Percentiles rank a stretch among this genome's conserved stretches.
Evolutionary conservation across 1,140 invertebrate species (phyloP).

Genomic region (Mamestra configurata): DNA sequence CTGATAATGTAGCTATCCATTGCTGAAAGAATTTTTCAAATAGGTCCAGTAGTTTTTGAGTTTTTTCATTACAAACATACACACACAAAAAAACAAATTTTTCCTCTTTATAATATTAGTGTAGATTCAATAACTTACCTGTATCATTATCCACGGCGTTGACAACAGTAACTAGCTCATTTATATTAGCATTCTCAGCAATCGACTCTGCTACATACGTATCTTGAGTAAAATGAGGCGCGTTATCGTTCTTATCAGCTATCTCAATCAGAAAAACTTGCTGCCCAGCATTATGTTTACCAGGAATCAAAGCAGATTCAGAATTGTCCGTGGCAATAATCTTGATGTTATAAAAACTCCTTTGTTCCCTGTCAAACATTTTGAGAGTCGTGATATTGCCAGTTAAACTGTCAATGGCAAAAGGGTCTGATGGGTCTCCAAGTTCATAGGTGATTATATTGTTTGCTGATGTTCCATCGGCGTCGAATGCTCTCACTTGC

Average conservation of each 20-base stretch:
- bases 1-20: too few species aligned
- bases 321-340: constrained; percentile 95
- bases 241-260: constrained; percentile 97
- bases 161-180: constrained; percentile 94
- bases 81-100: too few species aligned
- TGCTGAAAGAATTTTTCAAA: too few species aligned
- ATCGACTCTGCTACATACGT: constrained; percentile 93
- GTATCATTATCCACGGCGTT: constrained; percentile 94
- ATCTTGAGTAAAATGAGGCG: constrained; percentile 92
- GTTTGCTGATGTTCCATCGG: constrained; percentile 94
- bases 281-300: constrained; percentile 91
- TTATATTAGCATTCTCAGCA: constrained; percentile 94
- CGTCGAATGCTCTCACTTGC: constrained; percentile 95
- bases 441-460: constrained; percentile 94
- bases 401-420: constrained; percentile 93
- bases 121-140: constrained; percentile 75
- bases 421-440: constrained; percentile 91
- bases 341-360: constrained; percentile 94
- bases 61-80: too few species aligned
- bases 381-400: constrained; percentile 94
- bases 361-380: constrained; percentile 94
- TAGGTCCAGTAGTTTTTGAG: too few species aligned
- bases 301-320: constrained; percentile 92
- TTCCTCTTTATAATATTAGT: too few species aligned
- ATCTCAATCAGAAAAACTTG: constrained; percentile 95